Evolutionary conservation across 1,140 invertebrate species (phyloP).

Genomic region (Drosophila murphyi): DNA sequence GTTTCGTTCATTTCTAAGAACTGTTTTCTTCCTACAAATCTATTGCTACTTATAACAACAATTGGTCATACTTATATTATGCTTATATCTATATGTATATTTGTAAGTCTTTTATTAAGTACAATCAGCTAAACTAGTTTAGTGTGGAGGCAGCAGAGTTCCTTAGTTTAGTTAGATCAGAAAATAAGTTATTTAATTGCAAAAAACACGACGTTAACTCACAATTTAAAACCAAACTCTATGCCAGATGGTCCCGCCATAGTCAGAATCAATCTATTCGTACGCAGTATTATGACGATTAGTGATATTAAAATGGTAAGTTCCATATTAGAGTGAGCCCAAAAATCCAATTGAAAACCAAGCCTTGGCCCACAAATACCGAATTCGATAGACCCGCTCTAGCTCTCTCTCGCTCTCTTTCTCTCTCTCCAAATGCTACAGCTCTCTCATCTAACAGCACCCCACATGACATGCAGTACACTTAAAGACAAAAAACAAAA

Average conservation of each 20-base stretch:
- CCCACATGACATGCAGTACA: slow-evolving; percentile 24
- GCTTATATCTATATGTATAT: slow-evolving; percentile 23
- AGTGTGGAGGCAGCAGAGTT: slow-evolving; percentile 28
- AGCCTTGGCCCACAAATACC: slow-evolving; percentile 27
- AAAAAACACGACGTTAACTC: slow-evolving; percentile 49
- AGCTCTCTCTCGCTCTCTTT: slow-evolving; percentile 13
- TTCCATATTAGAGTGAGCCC: slow-evolving; percentile 68
- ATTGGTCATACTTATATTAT: slow-evolving; percentile 40
- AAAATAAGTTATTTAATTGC: slow-evolving; percentile 44
- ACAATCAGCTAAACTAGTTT: slow-evolving; percentile 45
- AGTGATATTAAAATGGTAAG: slow-evolving; percentile 99
- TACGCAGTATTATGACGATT: slow-evolving; percentile 98
- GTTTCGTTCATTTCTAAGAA: slow-evolving; percentile 9
- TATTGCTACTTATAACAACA: slow-evolving; percentile 29
- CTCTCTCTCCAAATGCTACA: slow-evolving; percentile 6
- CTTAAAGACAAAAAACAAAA: background rate
- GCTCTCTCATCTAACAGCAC: slow-evolving; percentile 24
- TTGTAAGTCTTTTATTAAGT: slow-evolving; percentile 41
- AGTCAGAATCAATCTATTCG: slow-evolving; percentile 98
- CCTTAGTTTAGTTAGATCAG: slow-evolving; percentile 62
- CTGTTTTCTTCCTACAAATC: slow-evolving; percentile 17
- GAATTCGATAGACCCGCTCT: slow-evolving; percentile 36
- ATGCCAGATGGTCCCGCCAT: slow-evolving; percentile 95
- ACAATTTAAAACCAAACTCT: slow-evolving; percentile 72
- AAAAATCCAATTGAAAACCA: slow-evolving; percentile 35